Evolutionary conservation across 2,888 invertebrate genomes (phyloP).

Genomic region (Cantharis rufa): DNA sequence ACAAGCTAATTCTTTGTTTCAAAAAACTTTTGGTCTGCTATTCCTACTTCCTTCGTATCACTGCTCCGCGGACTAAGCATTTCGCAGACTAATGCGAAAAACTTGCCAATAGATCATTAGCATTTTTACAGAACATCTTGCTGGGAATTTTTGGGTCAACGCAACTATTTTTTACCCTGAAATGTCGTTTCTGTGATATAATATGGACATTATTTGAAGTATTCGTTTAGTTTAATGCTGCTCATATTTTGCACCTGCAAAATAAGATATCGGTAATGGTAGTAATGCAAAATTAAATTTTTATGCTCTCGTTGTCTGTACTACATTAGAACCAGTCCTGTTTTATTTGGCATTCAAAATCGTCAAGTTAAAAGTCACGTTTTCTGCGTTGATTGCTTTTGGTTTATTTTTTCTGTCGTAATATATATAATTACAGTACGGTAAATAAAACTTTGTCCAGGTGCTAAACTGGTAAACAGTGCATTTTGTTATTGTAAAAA

Average conservation of each 20-base stretch:
- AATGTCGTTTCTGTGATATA: no score
- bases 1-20: no score
- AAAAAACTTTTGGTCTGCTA: no score
- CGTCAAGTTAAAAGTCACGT: background rate
- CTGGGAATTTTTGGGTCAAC: no score
- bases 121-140: no score
- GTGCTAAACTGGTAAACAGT: background rate
- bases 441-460: background rate
- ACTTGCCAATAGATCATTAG: no score
- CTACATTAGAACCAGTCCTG: background rate
- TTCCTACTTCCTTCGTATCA: no score
- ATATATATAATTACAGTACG: background rate
- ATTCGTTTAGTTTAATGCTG: background rate
- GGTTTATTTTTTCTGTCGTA: background rate
- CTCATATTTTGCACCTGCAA: background rate
- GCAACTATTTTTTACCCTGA: no score
- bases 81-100: no score
- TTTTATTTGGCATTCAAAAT: background rate
- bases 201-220: no score
- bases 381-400: background rate
- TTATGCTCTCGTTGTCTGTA: background rate
- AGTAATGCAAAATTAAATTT: background rate
- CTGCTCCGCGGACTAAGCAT: no score
- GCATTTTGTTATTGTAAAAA: background rate
- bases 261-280: background rate